Evolutionary conservation across 2,888 invertebrate genomes (phyloP).

Genomic region (Plusia festucae): DNA sequence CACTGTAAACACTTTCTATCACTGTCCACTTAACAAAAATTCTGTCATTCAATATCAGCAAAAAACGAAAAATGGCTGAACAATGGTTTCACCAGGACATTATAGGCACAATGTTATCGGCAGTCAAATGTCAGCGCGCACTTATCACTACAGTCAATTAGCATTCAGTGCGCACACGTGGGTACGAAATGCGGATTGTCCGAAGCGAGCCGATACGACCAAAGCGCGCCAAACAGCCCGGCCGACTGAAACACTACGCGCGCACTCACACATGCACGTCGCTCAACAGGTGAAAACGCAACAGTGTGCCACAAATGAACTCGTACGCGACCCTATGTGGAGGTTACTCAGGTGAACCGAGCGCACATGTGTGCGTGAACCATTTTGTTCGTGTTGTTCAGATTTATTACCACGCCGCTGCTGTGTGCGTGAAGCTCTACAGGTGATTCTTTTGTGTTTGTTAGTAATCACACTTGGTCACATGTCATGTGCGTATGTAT

Average conservation of each 20-base stretch:
- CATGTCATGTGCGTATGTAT: constrained; percentile 82
- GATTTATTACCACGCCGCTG: constrained; percentile 76
- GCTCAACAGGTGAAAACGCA: constrained; percentile 86
- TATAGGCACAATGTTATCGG: constrained; percentile 75
- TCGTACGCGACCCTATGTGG: constrained; percentile 82
- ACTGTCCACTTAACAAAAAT: constrained; percentile 75
- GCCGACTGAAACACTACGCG: constrained; percentile 82
- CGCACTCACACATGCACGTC: constrained; percentile 79
- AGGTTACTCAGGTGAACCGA: constrained; percentile 81
- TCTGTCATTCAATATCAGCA: constrained; percentile 53
- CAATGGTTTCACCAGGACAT: constrained; percentile 63
- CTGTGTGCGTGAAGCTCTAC: constrained; percentile 72
- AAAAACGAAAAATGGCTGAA: constrained; percentile 56
- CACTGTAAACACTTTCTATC: constrained; percentile 77
- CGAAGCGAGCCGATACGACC: constrained; percentile 75
- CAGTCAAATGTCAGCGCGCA: constrained; percentile 78
- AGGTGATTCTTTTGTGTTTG: constrained; percentile 78
- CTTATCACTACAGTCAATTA: constrained; percentile 79
- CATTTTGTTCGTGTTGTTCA: constrained; percentile 84
- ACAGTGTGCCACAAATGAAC: constrained; percentile 82
- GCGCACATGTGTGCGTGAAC: constrained; percentile 78
- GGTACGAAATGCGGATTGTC: constrained; percentile 62
- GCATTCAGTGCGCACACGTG: constrained; percentile 81
- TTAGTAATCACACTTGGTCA: constrained; percentile 77
- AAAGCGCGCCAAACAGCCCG: constrained; percentile 84